Base-by-base conservation (phyloP, 2,797 vertebrate species). In the Tokudaia muenninki region DNA sequence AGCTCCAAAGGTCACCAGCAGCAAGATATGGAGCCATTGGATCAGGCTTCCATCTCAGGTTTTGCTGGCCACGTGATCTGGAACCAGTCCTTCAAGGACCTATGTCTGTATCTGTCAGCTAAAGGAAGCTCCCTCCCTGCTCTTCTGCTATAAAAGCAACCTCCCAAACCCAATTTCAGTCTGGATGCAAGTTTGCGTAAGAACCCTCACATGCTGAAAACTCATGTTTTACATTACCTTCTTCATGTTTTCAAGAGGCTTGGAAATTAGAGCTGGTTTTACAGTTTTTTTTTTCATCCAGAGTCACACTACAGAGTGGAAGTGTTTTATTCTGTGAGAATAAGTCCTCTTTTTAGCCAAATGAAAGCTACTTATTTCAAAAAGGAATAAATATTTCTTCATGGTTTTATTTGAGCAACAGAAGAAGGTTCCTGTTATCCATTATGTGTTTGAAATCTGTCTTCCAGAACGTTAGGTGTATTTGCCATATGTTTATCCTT, bases 191-290 rank as follows among this genome's bases (percentile, higher is more conserved):
- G 31, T 70, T 34, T 80, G 7, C 26, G 1, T 61, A 80, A 37
- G 72, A 89, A 55, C 41, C 11, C 24, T 14, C 19, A 6, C 44
- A 34, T 24, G 47, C 83, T 8, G 26, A 74, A 65, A 77, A 83
- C 47, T 57, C 17, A 1, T 50, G 61, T 57, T 90, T 59, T 88
- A 55, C 19, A 11, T 1, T 31, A 9, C 34, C 21, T 67, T 57
- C 78, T 72, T 50, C n/a, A 21, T 16, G 1, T 44, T 83, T 92
- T 86, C 77, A n/a, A 57, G 57, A 47, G 8, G 5, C 74, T 96
- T 95, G 61, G 41, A 67, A 67, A 79, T 75, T 44, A 89, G 52
- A 96, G 29, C 26, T 94, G 8, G 52, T 24, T 83, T 95, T 86
- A 79, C 92, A 63, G 61, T 37, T 83, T 50, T 9, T 6, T 52